Base-by-base conservation (phyloP, 1,140 invertebrate genomes). In the Drosophila leontia region DNA sequence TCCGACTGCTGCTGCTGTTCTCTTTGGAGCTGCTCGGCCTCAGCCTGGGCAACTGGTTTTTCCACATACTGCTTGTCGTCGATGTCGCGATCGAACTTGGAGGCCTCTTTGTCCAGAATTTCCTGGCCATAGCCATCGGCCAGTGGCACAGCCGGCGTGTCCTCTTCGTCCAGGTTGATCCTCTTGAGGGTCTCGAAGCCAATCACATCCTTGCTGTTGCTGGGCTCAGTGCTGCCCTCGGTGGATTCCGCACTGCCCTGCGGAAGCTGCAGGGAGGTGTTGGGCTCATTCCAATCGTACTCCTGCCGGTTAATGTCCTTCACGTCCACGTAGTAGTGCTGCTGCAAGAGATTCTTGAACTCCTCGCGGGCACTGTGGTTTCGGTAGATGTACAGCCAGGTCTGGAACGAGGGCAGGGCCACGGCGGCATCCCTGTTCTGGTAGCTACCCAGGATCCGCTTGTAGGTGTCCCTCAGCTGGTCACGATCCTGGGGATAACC, bases 311-410 rank as follows among this genome's bases (percentile, higher is more conserved):
- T 94, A 7, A 94, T 94, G 37, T 94, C 94, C 82, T 94, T 93
- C 0, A 95, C 94, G 39, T 95, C 94, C 41, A 94, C 95, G 15
- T 94, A 92, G 75, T 95, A 95, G 81, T 94, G 93, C 53, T 94
- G 93, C 86, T 93, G 91, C 29, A 95, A 80, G 57, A 94, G 92
- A 72, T 94, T 92, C 78, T 94, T 95, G 60, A 94, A 95, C 29
- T 94, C 94, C 44, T 95, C 93, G 61, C 94, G 93, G 3, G 95
- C 94, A 0, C 94, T 94, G 75, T 94, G 94, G 61, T 95, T 95
- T 78, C 95, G 94, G 79, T 95, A 95, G 45, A 95, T 94, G 71
- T 95, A 95, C 78, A 95, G 94, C 93, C 94, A 95, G 64, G 94
- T 95, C 83, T 95, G 94, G 75, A 95, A 94, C 72, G 95, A 94